Evolutionary conservation across 2,113 vertebrate species (phyloP), one percentile per base, ranked within the genome.

Genomic region (Excalfactoria chinensis): DNA sequence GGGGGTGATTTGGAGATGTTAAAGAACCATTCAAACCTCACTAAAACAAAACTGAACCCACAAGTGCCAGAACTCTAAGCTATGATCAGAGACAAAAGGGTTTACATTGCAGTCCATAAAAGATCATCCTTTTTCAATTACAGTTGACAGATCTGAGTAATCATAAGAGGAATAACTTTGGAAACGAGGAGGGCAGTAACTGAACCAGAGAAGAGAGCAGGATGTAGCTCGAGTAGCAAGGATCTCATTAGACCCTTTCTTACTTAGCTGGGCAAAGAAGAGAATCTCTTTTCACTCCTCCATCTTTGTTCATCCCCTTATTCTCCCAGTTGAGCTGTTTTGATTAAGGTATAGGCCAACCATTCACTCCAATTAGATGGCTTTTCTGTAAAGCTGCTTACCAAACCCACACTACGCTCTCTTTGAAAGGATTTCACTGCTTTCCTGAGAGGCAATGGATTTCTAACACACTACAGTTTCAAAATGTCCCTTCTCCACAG

Each of bases 71-170:
- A 73, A 75, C 11, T 71, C 59, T 69, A 1, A 28, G 70, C 73
- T 75, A 37, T 0, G 1, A 53, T 56, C 7, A 1, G 35, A 93
- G 63, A 87, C 59, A 69, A 66, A 86, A 86, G 63, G 51, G 28
- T 81, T 90, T 79, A 64, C 37, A 46, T 14, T 78, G 35, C 46
- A 89, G 71, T 49, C 71, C 59, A 25, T 44, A 76, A 72, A 80
- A 76, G 59, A 82, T 58, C 49, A 25, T 94, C 92, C 70, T 67
- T 86, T 93, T 92, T 80, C 81, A 72, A 60, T 93, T 90, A 88
- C 15, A 46, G 37, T 59, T 76, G 63, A 84, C 55, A 85, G 74
- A 71, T 34, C 55, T 70, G 75, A 92, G 66, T 86, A 77, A 68
- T 17, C 64, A 3, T 44, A 86, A 68, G 73, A 94, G 28, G 37